These are phyloP conservation scores for Ciconia stormi DNA, from an alignment of 2,113 vertebrate genomes.

Conservation along the genomic window DNA sequence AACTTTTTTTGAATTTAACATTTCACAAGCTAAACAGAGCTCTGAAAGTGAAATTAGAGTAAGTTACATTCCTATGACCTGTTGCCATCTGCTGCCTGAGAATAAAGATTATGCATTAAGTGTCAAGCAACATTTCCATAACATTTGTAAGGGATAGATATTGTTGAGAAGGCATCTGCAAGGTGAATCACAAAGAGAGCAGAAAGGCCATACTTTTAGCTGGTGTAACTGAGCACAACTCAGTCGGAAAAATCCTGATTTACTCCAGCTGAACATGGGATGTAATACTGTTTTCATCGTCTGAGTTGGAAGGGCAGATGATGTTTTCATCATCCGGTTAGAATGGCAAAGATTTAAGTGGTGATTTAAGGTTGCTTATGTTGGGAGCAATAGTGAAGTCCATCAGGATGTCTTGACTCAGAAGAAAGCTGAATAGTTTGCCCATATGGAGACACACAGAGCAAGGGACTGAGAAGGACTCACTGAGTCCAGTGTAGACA, in stretches of 20 bases:
- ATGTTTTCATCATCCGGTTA: background rate
- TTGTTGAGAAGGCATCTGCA: background rate
- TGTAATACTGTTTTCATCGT: background rate
- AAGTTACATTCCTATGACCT: background rate
- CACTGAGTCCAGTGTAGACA: background rate
- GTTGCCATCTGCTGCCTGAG: conserved; percentile 21
- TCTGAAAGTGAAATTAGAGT: background rate
- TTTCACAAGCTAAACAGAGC: background rate
- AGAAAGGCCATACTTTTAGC: background rate
- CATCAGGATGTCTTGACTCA: background rate
- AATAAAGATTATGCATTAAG: background rate
- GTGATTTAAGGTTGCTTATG: background rate
- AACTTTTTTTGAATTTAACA: background rate
- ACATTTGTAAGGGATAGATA: background rate
- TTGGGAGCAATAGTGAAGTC: background rate
- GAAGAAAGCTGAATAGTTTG: background rate
- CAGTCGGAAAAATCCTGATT: background rate
- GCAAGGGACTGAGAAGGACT: background rate
- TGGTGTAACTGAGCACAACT: background rate
- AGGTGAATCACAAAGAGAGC: background rate
- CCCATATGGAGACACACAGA: background rate
- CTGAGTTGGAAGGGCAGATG: background rate
- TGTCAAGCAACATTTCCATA: background rate
- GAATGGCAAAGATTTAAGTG: background rate
- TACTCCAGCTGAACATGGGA: background rate